Evolutionary conservation across 2,888 invertebrate genomes (phyloP), one percentile per base, ranked within the genome.

Genomic region (Erynnis tages): DNA sequence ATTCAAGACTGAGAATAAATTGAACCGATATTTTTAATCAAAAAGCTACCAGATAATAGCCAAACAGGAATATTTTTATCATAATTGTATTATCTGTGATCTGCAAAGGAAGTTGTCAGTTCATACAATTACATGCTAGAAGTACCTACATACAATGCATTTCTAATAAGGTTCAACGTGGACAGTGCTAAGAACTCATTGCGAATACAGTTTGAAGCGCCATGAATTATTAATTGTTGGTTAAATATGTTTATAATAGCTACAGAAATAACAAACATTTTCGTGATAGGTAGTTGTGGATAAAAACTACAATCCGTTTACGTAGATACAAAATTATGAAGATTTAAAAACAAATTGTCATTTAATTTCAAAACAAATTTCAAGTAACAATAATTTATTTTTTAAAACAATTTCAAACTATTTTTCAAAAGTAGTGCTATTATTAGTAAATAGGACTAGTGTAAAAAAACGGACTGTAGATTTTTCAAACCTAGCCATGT

Each of bases 81-180:
- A 49, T 50, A 47, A 21, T n/a, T n/a, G n/a, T n/a, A 27, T 50
- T 43, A 50, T 47, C 37, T 38, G 30, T 16, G 11, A 40, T 48
- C 30, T 29, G 19, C 14, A 11, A 17, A 38, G 32, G 40, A 49
- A 32, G 41, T 23, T 37, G 37, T 29, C 37, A 37, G 29, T 27
- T 21, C 32, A 16, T 23, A 49, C 21, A 49, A 49, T 49, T 41
- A 49, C 49, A 49, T 41, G 49, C 32, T 41, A 41, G 19, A 17
- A 16, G 23, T 27, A 27, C 49, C 32, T 41, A 34, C 49, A 41
- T 41, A 34, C 17, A 19, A 49, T 30, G 49, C 40, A 49, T 49
- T 49, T 11, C 40, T 41, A 50, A 13, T 41, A 43, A 17, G 27
- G 8, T 34, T 19, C 4, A 17, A 7, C 13, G 29, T 27, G 2